Conservation (phyloP, 2,797 vertebrate genomes). For the Pseudochromis fuscus region DNA sequence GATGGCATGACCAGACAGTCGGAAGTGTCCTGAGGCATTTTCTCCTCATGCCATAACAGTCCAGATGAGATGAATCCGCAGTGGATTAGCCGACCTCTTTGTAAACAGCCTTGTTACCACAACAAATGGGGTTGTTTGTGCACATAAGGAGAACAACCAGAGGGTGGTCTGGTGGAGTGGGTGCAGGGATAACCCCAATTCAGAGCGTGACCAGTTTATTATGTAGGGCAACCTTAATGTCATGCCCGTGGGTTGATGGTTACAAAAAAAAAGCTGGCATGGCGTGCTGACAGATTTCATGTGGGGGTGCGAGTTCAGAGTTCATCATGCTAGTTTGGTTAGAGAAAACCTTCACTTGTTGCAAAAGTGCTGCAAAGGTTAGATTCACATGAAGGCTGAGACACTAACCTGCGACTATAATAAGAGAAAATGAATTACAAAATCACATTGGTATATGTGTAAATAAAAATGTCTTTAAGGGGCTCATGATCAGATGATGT, state of each 20-base stretch:
- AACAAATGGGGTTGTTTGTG: slow-evolving; percentile 63
- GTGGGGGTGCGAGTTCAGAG: slow-evolving; percentile 50
- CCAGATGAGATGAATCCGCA: slow-evolving; percentile 32
- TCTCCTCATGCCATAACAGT: slow-evolving; percentile 42
- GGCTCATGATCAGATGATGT: too few relatives aligned
- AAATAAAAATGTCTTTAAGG: neutral
- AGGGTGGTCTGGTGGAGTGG: slow-evolving; percentile 62
- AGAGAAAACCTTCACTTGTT: slow-evolving; percentile 26
- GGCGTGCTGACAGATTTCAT: slow-evolving; percentile 43
- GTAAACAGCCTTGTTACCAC: slow-evolving; percentile 55
- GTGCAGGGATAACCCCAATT: slow-evolving; percentile 68
- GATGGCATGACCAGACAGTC: slow-evolving; percentile 14
- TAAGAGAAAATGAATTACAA: slow-evolving; percentile 1
- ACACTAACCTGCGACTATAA: neutral
- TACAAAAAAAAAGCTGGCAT: slow-evolving; percentile 34
- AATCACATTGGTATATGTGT: neutral
- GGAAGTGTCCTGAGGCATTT: slow-evolving; percentile 37
- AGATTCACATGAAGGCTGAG: neutral
- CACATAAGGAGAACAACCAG: slow-evolving; percentile 51
- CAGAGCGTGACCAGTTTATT: slow-evolving; percentile 71
- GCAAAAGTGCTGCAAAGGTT: slow-evolving; percentile 3
- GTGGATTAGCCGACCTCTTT: slow-evolving; percentile 48
- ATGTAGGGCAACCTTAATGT: slow-evolving; percentile 72
- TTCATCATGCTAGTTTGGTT: slow-evolving; percentile 44
- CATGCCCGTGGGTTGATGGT: slow-evolving; percentile 54